Evolutionary conservation across 2,797 vertebrate genomes (phyloP), one percentile per base, ranked within the genome.

Genomic region (Echiichthys vipera): DNA sequence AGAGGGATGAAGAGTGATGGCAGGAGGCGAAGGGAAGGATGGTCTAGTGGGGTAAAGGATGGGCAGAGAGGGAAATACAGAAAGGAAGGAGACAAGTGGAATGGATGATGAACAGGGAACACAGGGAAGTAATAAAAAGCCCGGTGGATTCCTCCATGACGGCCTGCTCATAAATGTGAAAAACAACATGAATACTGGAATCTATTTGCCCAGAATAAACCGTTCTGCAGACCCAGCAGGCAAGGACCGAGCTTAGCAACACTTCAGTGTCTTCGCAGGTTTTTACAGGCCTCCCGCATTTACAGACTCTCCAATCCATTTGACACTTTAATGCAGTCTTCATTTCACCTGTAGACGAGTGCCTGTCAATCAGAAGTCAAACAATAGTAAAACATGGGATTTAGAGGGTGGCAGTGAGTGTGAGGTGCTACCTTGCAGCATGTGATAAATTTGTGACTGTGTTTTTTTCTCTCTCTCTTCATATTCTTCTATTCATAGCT

Each of bases 121-220:
- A 81, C 57, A 18, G 57, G 67, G 76, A 89, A 83, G 73, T 78
- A 77, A 87, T 89, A 86, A 88, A 86, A 84, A 80, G 70, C 72
- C 71, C 65, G 40, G 78, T 84, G 81, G 75, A 81, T 84, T 86
- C 80, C 63, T 78, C 37, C 71, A 68, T 81, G 77, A 78, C 61
- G 74, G 77, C 71, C 79, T 39, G 64, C 75, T 86, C 80, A 87
- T 84, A 83, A 88, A 89, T 86, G 72, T 87, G 79, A 88, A 83
- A 79, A 90, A 86, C 72, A 84, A 88, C 81, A 88, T 71, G 84
- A 78, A 86, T 79, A 75, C 43, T 65, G 54, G 71, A 87, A 87
- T 84, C 67, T 81, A 32, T 91, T 90, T 77, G 65, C 64, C 81
- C 64, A 80, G 83, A 90, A 84, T 84, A 82, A 88, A 91, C 73